phyloP scores from a whole-genome alignment of 2,113 vertebrate genomes.

The Pluvianellus socialis region DNA sequence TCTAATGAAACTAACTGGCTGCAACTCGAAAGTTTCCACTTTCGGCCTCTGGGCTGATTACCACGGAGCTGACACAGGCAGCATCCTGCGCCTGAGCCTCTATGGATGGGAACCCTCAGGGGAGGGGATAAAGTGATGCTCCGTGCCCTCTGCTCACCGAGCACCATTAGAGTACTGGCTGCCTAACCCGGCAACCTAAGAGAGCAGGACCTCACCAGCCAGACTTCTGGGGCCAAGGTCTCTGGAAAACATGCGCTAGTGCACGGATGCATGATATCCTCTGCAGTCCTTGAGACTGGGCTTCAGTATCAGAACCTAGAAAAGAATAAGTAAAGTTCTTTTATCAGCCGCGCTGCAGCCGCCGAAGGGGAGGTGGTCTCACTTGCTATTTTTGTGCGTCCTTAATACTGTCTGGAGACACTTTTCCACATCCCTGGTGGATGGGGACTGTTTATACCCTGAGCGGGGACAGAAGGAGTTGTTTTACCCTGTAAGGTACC shows the following conservation, averaged over 20 bases:
- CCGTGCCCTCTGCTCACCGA: constrained; percentile 41
- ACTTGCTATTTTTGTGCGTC: neutral
- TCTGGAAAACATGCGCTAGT: neutral
- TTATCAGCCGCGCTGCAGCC: neutral
- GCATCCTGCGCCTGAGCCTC: neutral
- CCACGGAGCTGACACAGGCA: neutral
- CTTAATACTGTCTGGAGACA: neutral
- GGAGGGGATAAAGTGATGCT: neutral
- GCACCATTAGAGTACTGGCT: constrained; percentile 29
- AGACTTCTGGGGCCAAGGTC: neutral
- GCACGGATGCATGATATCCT: neutral
- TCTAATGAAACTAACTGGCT: constrained; percentile 66
- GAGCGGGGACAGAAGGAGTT: neutral
- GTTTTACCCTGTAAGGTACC: neutral
- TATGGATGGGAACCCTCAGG: neutral
- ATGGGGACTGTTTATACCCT: neutral
- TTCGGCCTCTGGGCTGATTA: constrained; percentile 46
- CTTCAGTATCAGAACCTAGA: neutral
- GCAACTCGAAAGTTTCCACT: constrained; percentile 51
- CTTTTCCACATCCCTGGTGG: neutral
- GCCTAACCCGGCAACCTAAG: neutral
- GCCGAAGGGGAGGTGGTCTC: neutral
- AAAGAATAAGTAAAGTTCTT: neutral
- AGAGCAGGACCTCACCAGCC: neutral
- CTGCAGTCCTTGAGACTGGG: neutral